phyloP scores from a whole-genome alignment of 2,888 invertebrate species.

The Netelia fuscicornis region DNA sequence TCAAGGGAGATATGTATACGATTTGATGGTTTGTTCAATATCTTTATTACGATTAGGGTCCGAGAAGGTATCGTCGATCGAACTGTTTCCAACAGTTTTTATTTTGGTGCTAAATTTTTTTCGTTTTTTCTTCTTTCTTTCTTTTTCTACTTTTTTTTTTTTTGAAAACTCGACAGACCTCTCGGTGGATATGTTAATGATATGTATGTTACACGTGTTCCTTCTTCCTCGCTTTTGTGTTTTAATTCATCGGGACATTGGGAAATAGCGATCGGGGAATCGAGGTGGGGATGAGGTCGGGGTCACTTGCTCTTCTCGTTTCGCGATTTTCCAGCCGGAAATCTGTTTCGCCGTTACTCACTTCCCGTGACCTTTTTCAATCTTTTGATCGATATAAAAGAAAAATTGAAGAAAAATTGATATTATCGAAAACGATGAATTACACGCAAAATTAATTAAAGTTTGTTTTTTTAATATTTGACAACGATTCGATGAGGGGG shows the following conservation, averaged over 20 bases:
- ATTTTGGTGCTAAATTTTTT: slow-evolving; percentile 62
- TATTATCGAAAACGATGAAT: no score
- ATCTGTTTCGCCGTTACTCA: slow-evolving; percentile 41
- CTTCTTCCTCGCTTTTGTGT: background rate
- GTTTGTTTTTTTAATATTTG: background rate
- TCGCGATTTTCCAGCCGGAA: slow-evolving; percentile 12
- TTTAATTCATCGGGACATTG: slow-evolving; percentile 11
- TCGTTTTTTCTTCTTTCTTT: slow-evolving; percentile 7
- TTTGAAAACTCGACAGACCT: slow-evolving; percentile 17
- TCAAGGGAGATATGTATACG: slow-evolving; percentile 79
- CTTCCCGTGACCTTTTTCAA: slow-evolving; percentile 67
- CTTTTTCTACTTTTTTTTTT: background rate
- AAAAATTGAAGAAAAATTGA: background rate
- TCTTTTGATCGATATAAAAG: slow-evolving; percentile 2
- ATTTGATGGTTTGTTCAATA: slow-evolving; percentile 77
- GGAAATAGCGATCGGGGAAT: slow-evolving; percentile 40
- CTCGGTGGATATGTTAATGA: slow-evolving; percentile 62
- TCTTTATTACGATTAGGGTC: slow-evolving; percentile 73
- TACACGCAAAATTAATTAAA: no score
- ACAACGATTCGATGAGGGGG: background rate
- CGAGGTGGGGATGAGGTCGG: slow-evolving; percentile 53
- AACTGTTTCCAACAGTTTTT: slow-evolving; percentile 72
- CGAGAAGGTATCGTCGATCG: slow-evolving; percentile 69
- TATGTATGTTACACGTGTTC: slow-evolving; percentile 59
- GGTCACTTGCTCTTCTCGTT: slow-evolving; percentile 38